Base-by-base conservation (phyloP, 2,888 invertebrate species). In the Chouioia cunea region DNA sequence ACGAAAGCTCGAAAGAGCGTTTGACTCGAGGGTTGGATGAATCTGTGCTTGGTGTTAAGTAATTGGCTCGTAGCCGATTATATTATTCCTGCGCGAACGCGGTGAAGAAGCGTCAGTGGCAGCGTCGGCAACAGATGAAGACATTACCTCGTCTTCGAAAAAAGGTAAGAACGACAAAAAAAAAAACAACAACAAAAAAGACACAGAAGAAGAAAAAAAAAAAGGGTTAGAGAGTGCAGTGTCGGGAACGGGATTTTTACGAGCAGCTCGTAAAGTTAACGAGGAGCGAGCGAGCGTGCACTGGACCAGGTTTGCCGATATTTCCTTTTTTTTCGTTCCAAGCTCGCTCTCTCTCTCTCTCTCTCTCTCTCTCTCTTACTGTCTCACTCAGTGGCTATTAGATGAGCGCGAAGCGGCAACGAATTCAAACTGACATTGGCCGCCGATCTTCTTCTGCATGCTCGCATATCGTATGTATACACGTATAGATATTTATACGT, bases 181-280 rank as follows among this genome's bases (percentile, higher is more conserved):
- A 71, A 75, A 76, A 75, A 78, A 76, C 77, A 78, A 74, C 76
- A 70, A 77, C 73, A 15, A 44, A 27, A 48, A 64, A 36, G 16
- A 20, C 46, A 54, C 43, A 50, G 15, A 23, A 52, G 20, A 16
- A 23, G 65, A 27, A 23, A 43, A 65, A 60, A 64, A 66, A 67
- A 46, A 73, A 53, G 57, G 62, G 60, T 71, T 57, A 75, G 74
- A 58, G 57, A 69, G 65, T 44, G 73, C 66, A 74, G 59, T 65
- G 65, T 70, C 53, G 57, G 43, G 65, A 71, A 67, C 73, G 76
- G 74, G 83, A 85, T 85, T 85, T 85, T 85, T 85, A 85, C 85
- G 85, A 85, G 83, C 79, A 27, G 79, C 82, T 85, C 85, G 85
- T 85, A 85, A 85, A 85, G 79, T 85, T 85, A 85, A 85, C 85